Conservation (phyloP, 2,113 vertebrate species). For the Syrrhaptes paradoxus region DNA sequence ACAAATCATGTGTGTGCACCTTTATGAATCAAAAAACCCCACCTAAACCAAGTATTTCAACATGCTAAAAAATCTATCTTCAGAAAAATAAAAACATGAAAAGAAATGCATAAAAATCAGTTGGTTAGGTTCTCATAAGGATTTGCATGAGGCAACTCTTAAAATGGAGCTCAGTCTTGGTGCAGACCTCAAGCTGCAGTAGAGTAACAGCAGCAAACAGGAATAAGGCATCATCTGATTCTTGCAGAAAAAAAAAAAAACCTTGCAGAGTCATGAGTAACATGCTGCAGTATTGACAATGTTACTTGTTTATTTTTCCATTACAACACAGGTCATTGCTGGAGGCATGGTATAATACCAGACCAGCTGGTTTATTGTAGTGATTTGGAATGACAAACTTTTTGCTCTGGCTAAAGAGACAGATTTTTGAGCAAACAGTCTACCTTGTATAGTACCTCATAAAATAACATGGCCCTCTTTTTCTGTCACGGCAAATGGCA, state of each 20-base stretch:
- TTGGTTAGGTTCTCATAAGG: background rate
- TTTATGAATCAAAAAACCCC: background rate
- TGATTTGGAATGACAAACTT: background rate
- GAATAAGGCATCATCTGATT: background rate
- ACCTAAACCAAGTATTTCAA: background rate
- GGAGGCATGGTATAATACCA: background rate
- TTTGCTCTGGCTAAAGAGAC: background rate
- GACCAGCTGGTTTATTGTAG: background rate
- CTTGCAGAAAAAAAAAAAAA: background rate
- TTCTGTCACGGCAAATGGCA: background rate
- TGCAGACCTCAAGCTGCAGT: background rate
- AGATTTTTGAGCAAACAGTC: background rate
- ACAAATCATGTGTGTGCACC: background rate
- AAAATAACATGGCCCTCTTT: background rate
- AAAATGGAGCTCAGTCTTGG: background rate
- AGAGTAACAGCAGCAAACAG: background rate
- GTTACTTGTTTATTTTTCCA: background rate
- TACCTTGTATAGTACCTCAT: background rate
- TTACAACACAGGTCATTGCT: background rate
- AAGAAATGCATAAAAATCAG: background rate
- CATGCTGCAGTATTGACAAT: background rate
- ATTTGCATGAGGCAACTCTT: background rate
- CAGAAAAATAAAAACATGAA: background rate
- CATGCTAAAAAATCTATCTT: background rate
- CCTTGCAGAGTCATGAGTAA: background rate